Conservation (phyloP, 1,140 invertebrate species). For the Aphaenogaster rudis region DNA sequence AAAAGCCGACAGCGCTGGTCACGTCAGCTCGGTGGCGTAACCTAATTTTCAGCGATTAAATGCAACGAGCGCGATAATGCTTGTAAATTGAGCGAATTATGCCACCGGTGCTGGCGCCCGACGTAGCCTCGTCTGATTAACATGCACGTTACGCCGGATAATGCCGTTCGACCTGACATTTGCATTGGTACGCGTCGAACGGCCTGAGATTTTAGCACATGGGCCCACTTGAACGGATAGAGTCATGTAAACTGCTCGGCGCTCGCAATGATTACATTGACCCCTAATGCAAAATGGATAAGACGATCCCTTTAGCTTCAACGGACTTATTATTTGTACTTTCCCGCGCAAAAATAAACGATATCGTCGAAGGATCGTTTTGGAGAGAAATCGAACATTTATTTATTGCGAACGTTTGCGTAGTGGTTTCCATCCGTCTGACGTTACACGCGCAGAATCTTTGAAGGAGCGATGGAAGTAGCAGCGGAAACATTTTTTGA, state of each 20-base stretch:
- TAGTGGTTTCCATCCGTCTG: neutral
- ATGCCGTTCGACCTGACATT: constrained; percentile 82
- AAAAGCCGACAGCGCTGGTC: constrained; percentile 61
- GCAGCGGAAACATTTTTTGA: constrained; percentile 51
- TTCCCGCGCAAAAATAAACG: neutral
- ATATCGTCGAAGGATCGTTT: neutral
- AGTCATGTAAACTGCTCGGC: neutral
- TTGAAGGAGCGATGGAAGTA: constrained; percentile 7
- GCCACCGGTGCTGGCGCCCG: constrained; percentile 78
- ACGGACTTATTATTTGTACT: neutral
- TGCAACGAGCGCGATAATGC: constrained; percentile 84
- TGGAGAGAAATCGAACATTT: neutral
- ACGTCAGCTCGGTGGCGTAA: constrained; percentile 80
- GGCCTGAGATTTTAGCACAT: constrained; percentile 73
- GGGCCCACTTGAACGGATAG: constrained; percentile 17
- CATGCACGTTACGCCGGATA: constrained; percentile 84
- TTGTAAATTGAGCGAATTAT: constrained; percentile 87
- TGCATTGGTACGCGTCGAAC: constrained; percentile 84
- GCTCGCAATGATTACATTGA: neutral
- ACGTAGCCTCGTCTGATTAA: constrained; percentile 83
- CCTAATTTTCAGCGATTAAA: constrained; percentile 84
- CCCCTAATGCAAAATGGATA: neutral
- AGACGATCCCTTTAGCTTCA: neutral
- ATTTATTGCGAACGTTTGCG: constrained; percentile 31
- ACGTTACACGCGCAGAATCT: constrained; percentile 3